These are phyloP conservation scores for Sapajus apella DNA, from an alignment of 2,113 vertebrate species.

Conservation along the genomic window DNA sequence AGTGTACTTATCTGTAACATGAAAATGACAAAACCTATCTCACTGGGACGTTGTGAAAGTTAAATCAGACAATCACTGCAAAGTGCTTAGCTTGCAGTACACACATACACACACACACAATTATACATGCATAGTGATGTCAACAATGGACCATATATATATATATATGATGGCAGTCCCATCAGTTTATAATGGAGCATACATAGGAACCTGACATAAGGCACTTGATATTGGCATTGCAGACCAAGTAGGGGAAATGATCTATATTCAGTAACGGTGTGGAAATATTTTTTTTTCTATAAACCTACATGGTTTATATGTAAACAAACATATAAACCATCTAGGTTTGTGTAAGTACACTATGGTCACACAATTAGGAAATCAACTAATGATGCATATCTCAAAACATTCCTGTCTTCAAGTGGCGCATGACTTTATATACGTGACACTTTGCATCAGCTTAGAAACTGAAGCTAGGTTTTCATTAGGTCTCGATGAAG, in stretches of 20 bases:
- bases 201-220: neutral
- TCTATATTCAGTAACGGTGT: neutral
- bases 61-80: neutral
- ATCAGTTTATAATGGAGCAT: neutral
- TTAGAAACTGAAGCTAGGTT: neutral
- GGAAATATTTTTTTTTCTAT: neutral
- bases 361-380: neutral
- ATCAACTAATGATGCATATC: neutral
- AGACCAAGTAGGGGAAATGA: neutral
- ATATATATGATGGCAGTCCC: neutral
- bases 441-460: neutral
- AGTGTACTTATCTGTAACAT: neutral
- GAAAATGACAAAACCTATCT: neutral
- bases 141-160: neutral
- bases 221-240: neutral
- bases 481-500: neutral
- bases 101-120: neutral
- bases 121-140: neutral
- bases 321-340: neutral
- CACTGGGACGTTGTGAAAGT: neutral
- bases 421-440: neutral
- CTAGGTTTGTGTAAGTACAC: neutral
- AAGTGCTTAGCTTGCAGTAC: neutral
- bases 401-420: neutral
- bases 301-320: too few species aligned